These are phyloP conservation scores for Tetranychus cinnabarinus DNA, from an alignment of 1,140 invertebrate genomes.

Conservation along the genomic window DNA sequence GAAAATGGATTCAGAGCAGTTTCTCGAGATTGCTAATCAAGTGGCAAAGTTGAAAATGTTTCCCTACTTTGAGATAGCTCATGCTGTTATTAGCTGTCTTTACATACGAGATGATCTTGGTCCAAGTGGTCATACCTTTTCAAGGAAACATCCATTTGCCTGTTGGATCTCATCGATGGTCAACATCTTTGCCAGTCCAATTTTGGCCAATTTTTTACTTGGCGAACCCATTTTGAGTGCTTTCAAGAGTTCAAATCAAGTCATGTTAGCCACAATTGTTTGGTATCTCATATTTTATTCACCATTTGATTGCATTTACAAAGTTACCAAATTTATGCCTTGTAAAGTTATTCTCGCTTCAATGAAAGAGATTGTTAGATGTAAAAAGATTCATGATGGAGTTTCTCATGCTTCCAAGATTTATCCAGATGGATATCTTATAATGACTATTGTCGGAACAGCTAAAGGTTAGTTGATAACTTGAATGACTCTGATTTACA, in stretches of 20 bases:
- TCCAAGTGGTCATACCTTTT: conserved; percentile 72
- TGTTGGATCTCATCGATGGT: conserved; percentile 96
- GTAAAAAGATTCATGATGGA: conserved; percentile 93
- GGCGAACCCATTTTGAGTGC: conserved; percentile 84
- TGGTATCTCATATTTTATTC: conserved; percentile 95
- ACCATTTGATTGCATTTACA: conserved; percentile 92
- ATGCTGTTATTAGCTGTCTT: conserved; percentile 65
- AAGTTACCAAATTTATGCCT: conserved; percentile 78
- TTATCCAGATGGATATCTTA: conserved; percentile 86
- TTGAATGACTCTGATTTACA: too few relatives aligned
- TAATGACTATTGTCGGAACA: conserved; percentile 86
- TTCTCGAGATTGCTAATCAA: conserved; percentile 79
- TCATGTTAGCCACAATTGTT: conserved; percentile 66
- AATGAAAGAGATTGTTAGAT: conserved; percentile 82
- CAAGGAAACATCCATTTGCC: conserved; percentile 82
- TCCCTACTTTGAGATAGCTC: conserved; percentile 94
- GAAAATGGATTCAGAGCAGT: conserved; percentile 14
- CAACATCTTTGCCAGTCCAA: conserved; percentile 83
- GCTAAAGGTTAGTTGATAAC: conserved; percentile 42
- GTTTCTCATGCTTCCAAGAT: conserved; percentile 88
- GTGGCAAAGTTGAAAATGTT: conserved; percentile 98
- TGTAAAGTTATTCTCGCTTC: conserved; percentile 70
- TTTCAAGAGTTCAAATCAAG: conserved; percentile 74
- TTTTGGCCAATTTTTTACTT: conserved; percentile 74
- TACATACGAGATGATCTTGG: conserved; percentile 77